phyloP scores from a whole-genome alignment of 2,797 vertebrate genomes.

The Percopsis omiscomaycus region DNA sequence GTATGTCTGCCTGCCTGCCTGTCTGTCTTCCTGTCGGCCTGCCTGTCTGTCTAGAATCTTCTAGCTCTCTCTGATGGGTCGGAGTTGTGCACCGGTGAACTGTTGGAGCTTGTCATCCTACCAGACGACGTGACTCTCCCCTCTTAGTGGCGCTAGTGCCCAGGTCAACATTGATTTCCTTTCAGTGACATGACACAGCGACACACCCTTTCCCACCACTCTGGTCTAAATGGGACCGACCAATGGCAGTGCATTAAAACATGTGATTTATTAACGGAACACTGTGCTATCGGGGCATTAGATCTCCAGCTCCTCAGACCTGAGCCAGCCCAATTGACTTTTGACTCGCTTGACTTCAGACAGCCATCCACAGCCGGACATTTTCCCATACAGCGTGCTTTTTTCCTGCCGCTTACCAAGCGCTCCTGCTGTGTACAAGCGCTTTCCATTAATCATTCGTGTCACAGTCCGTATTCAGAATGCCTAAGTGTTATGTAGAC shows the following conservation, averaged over 20 bases:
- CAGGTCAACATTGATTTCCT: slow-evolving; percentile 29
- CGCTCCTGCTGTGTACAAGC: slow-evolving; percentile 35
- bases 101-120: neutral
- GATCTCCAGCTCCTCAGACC: slow-evolving; percentile 37
- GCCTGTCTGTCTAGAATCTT: slow-evolving; percentile 7
- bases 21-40: neutral
- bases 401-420: slow-evolving; percentile 46
- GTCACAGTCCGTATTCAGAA: slow-evolving; percentile 36
- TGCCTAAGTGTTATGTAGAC: slow-evolving; percentile 35
- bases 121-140: slow-evolving; percentile 33
- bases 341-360: slow-evolving; percentile 59
- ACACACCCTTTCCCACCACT: neutral
- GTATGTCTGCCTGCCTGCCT: neutral
- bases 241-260: slow-evolving; percentile 19
- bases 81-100: slow-evolving; percentile 9
- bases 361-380: slow-evolving; percentile 29
- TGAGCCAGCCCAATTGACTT: slow-evolving; percentile 64
- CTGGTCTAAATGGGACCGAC: slow-evolving; percentile 1
- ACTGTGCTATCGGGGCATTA: slow-evolving; percentile 36
- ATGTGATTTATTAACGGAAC: slow-evolving; percentile 20
- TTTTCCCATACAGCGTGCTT: slow-evolving; percentile 55
- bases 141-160: neutral
- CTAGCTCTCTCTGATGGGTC: slow-evolving; percentile 24
- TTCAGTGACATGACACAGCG: slow-evolving; percentile 22
- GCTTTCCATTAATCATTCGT: slow-evolving; percentile 51